Conservation (phyloP, 1,140 invertebrate genomes). For the Bradynema listronoti region DNA sequence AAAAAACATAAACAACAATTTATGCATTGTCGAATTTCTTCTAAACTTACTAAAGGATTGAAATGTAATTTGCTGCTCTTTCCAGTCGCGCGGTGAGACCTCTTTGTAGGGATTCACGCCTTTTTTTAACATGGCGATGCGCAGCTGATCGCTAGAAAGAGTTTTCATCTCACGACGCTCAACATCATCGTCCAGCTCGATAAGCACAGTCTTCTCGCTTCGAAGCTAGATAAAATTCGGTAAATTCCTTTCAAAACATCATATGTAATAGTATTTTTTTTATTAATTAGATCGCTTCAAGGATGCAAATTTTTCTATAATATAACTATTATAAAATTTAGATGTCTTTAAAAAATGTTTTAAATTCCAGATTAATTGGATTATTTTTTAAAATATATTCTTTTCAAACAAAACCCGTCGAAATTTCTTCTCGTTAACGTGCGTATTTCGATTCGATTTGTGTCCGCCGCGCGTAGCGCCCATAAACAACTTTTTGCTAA, state of each 20-base stretch:
- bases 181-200: conserved; percentile 47
- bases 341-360: too few species aligned
- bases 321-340: too few species aligned
- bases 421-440: conserved; percentile 49
- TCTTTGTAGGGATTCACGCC: conserved; percentile 54
- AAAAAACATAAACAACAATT: not conserved
- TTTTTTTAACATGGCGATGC: conserved; percentile 43
- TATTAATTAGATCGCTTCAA: too few species aligned
- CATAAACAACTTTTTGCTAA: conserved; percentile 41
- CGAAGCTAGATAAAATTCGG: conserved; percentile 34
- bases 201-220: conserved; percentile 39
- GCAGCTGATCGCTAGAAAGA: conserved; percentile 40
- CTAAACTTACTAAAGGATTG: conserved; percentile 51
- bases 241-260: conserved; percentile 7
- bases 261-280: too few species aligned
- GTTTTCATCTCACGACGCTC: conserved; percentile 22
- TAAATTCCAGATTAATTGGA: too few species aligned
- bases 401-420: too few species aligned
- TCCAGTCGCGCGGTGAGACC: conserved; percentile 45
- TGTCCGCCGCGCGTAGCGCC: conserved; percentile 38
- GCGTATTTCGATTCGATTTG: conserved; percentile 54
- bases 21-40: not conserved
- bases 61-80: conserved; percentile 50
- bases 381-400: too few species aligned
- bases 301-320: too few species aligned